Evolutionary conservation across 1,140 invertebrate genomes (phyloP).

Genomic region (Brachionus sp.): DNA sequence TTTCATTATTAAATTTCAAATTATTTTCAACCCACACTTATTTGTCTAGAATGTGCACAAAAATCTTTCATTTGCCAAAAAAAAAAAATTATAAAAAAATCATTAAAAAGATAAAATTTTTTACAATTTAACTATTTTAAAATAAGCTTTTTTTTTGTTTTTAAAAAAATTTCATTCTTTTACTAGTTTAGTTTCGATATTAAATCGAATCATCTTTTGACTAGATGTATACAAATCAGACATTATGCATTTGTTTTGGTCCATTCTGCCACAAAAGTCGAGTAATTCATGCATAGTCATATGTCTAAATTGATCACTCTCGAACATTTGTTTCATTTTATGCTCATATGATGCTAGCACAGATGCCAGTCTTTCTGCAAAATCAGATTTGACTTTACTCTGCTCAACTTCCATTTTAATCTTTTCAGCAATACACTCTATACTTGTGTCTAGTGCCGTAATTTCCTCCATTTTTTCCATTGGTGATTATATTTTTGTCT

Average conservation of each 20-base stretch:
- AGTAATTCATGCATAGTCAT: neutral
- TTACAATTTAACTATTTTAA: neutral
- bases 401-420: neutral
- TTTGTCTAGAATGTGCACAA: neutral
- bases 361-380: neutral
- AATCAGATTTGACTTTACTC: neutral
- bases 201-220: neutral
- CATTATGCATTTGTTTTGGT: neutral
- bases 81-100: neutral
- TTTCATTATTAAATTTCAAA: neutral
- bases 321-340: neutral
- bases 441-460: neutral
- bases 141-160: neutral
- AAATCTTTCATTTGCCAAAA: neutral
- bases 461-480: conserved; percentile 2
- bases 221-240: neutral
- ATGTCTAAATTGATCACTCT: neutral
- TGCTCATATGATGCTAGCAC: neutral
- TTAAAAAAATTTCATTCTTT: neutral
- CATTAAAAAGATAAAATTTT: neutral
- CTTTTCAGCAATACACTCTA: neutral
- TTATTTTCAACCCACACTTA: neutral
- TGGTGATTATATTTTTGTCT: neutral
- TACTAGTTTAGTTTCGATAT: neutral
- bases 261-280: neutral